Evolutionary conservation across 1,140 invertebrate species (phyloP), one percentile per base, ranked within the genome.

Genomic region (Hyposmocoma kahamanoa): DNA sequence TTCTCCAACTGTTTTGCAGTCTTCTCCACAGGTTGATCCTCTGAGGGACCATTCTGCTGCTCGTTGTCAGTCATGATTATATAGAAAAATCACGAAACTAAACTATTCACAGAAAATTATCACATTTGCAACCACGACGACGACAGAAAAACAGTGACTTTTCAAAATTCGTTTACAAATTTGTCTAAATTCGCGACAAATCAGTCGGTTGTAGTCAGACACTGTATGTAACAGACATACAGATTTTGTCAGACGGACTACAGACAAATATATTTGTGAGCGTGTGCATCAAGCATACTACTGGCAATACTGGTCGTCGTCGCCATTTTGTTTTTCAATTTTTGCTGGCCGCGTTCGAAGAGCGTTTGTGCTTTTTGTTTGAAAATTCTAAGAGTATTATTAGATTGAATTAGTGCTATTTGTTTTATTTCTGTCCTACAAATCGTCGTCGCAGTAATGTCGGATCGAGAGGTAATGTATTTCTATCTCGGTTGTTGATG

Each of bases 1-100:
- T 97, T 97, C 75, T 96, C 93, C 26, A 96, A 76, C 72, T 97
- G 95, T 75, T 97, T 97, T 0, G 93, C 93, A 13, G 93, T 92
- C 86, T 96, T 96, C 42, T 88, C 89, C 52, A 90, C 89, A 1
- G 70, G 84, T 22, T 82, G 81, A 34, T 79, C 82, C 17, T 60
- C 79, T 32, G 71, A 39, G n/a, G 56, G 38, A 50, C 48, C 65
- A 53, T 72, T 77, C 59, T 75, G 66, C 11, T 48, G 47, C 45
- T 78, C 68, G 26, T 53, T 80, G 34, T 84, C 79, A 74, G 70
- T 74, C 81, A 84, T 84, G 39, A 58, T 78, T 71, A 47, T 20
- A 17, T n/a, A 34, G 10, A 52, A 63, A 48, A 30, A 19, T 10
- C 53, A 51, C 41, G 46, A 45, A 44, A 41, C 44, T 51, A 38